Base-by-base conservation (phyloP, 1,140 invertebrate genomes). In the Drosophila murphyi region DNA sequence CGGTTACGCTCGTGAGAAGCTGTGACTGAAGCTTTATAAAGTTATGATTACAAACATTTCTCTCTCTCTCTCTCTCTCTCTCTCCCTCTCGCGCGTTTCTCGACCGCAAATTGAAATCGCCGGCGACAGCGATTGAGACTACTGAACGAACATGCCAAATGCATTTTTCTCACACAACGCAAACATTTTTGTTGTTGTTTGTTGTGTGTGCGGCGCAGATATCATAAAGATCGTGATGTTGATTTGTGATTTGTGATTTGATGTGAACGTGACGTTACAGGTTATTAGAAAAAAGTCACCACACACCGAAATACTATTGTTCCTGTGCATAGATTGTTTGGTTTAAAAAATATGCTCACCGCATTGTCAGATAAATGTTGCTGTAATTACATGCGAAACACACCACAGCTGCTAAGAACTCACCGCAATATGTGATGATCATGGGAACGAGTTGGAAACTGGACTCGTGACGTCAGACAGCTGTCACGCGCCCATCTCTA, bases 21-120 rank as follows among this genome's bases (percentile, higher is more conserved):
- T 20, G 64, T 70, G 63, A 60, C 65, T 79, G 62, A 76, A 52
- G 41, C 65, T 83, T 55, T 56, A 70, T 76, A 70, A 56, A 83
- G 67, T 83, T 81, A 81, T 81, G 79, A 76, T 81, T 81, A 71
- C 72, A 68, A 72, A 72, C 63, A 81, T 78, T 82, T 73, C 65
- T 51, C 52, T 73, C 48, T 39, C 10, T 59, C 39, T 59, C 29
- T 45, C 29, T 41, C 55, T 43, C n/a, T n/a, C n/a, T n/a, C n/a
- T n/a, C n/a, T 29, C 8, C 5, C 52, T 37, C 28, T 20, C 35
- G 7, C 4, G 5, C 45, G 12, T 3, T 10, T 43, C 8, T 3
- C 31, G 50, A 85, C 80, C 81, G 76, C 80, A 82, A 82, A 82
- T 83, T 83, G 80, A 83, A 64, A 74, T 68, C 72, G 70, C 64